Evolutionary conservation across 2,113 vertebrate genomes (phyloP).

Genomic region (Hippocampus comes): DNA sequence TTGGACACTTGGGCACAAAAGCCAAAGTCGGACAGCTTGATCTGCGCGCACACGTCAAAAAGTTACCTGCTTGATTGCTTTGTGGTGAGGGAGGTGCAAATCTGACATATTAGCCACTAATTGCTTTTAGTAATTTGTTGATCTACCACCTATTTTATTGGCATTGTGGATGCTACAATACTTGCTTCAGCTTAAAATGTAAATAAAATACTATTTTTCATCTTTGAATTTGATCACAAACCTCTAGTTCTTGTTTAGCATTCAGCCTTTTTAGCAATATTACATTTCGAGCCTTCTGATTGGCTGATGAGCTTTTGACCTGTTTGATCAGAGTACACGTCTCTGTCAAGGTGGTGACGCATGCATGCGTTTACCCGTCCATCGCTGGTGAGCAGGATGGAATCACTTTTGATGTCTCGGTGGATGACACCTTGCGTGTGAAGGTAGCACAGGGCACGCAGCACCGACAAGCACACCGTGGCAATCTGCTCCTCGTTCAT

Average conservation of each 20-base stretch:
- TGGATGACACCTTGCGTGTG: constrained; percentile 98
- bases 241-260: too few relatives aligned
- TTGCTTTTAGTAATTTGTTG: background rate
- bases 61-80: background rate
- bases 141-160: too few relatives aligned
- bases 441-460: constrained; percentile 91
- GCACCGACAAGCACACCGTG: constrained; percentile 91
- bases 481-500: constrained; percentile 99
- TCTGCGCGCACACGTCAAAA: constrained; percentile 67
- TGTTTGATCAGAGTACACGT: background rate
- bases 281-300: too few relatives aligned
- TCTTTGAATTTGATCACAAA: background rate
- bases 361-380: constrained; percentile 77
- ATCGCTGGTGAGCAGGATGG: constrained; percentile 95
- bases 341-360: background rate
- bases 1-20: constrained; percentile 99
- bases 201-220: background rate
- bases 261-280: too few relatives aligned
- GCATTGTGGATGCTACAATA: too few relatives aligned
- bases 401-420: constrained; percentile 98
- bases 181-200: background rate
- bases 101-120: constrained; percentile 53
- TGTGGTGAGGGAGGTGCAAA: constrained; percentile 43
- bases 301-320: background rate
- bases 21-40: constrained; percentile 96